Percentiles rank a stretch among this genome's conserved stretches.
Conservation (phyloP, 64 coral and sea anemone species). For the Montipora efflorescens region DNA sequence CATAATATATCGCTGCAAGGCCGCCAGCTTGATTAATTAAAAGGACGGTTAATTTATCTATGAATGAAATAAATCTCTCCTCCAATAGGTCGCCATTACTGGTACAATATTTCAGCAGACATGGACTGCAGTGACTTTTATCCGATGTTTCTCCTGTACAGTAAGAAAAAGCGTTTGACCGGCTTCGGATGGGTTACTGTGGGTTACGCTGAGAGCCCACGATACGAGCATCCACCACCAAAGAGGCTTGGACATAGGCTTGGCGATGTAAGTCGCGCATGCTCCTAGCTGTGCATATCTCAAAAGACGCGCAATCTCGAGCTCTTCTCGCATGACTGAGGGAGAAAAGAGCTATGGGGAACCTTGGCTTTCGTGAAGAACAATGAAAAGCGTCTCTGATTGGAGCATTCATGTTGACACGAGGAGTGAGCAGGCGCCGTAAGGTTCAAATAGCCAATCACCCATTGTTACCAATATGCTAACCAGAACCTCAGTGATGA, state of each 20-base stretch:
- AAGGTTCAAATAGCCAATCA: too few relatives aligned
- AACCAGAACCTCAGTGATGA: too few relatives aligned
- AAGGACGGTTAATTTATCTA: neutral
- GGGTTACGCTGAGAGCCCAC: conserved; percentile 33
- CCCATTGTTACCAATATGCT: too few relatives aligned
- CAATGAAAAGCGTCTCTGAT: too few relatives aligned
- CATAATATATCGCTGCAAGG: neutral
- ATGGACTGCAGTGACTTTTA: conserved; percentile 91
- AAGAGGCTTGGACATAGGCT: conserved; percentile 49
- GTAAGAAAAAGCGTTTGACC: conserved; percentile 40
- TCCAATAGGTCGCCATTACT: conserved; percentile 86
- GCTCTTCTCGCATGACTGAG: too few relatives aligned
- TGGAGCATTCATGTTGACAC: too few relatives aligned
- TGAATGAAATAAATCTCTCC: neutral
- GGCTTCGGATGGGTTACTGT: conserved; percentile 80
- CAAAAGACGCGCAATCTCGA: too few relatives aligned
- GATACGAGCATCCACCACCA: conserved; percentile 81
- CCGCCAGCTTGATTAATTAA: neutral
- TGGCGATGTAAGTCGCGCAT: neutral
- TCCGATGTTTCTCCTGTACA: conserved; percentile 90
- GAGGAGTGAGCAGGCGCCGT: too few relatives aligned
- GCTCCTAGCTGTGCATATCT: neutral
- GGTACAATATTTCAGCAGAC: conserved; percentile 87
- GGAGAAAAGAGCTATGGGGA: too few relatives aligned
- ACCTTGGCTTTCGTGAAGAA: too few relatives aligned